Conservation (phyloP, 1,140 invertebrate genomes). For the Euura saliciscinereae region DNA sequence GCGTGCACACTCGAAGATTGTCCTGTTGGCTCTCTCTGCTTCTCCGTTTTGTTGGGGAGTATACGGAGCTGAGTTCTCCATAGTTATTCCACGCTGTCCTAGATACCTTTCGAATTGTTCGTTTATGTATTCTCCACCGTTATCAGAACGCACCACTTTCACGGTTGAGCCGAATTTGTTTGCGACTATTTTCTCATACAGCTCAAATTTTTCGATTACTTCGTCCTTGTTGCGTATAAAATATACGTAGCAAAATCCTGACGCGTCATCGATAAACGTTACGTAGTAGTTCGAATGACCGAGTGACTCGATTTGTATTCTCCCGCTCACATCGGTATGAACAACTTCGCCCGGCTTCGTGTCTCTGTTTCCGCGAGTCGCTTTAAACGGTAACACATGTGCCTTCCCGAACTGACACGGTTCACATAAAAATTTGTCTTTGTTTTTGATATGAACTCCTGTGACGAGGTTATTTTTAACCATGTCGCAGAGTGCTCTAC, state of each 20-base stretch:
- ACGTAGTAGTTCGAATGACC: no score
- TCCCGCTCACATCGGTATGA: no score
- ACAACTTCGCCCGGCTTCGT: no score
- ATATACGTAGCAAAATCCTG: neutral
- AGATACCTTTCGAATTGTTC: neutral
- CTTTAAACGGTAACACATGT: conserved; percentile 25
- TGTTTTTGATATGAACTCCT: conserved; percentile 13
- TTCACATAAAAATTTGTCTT: conserved; percentile 28
- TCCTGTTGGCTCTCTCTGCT: conserved; percentile 47
- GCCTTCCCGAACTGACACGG: conserved; percentile 2
- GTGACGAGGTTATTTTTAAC: conserved; percentile 13
- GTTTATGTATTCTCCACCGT: conserved; percentile 8
- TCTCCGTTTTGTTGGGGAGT: conserved; percentile 48
- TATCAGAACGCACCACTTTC: neutral
- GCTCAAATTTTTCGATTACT: neutral
- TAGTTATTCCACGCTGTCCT: conserved; percentile 14
- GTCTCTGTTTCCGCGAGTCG: no score
- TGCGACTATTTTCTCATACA: neutral
- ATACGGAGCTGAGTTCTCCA: conserved; percentile 33
- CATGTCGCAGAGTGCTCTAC: conserved; percentile 16
- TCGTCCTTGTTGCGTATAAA: conserved; percentile 13
- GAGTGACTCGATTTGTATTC: no score
- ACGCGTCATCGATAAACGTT: no score
- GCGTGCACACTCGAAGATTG: conserved; percentile 44
- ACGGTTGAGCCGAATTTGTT: neutral